Evolutionary conservation across 2,888 invertebrate genomes (phyloP), one percentile per base, ranked within the genome.

Genomic region (Macroteleia sp.): DNA sequence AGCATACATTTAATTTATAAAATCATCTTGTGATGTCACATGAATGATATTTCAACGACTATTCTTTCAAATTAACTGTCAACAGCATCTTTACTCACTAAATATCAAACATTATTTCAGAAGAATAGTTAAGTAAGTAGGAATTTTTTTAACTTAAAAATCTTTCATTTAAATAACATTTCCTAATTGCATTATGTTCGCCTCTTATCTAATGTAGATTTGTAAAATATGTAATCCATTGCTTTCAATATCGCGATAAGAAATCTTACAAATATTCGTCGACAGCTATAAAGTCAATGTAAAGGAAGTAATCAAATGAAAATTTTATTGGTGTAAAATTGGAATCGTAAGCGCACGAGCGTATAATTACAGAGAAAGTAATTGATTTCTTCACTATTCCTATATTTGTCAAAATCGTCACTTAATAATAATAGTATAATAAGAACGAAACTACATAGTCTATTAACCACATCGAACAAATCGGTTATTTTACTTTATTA

Each of bases 291-390:
- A 64, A 70, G 70, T 41, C 44, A 52, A 46, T 19, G 52, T 17
- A 22, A 52, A 64, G 64, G 76, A 76, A 76, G 52, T 70, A 46
- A 70, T 62, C 70, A 64, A 46, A 22, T 36, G 41, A 44, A 44
- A 50, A 22, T 64, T 76, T 70, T 76, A 70, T 59, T 56, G 57
- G 50, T 30, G 64, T 39, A 50, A 69, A 69, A 76, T 69, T 64
- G 64, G 57, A 69, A 50, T 48, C 39, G 42, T 50, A 39, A 17
- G 56, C 52, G 48, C 30, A 41, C 69, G 39, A 70, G 67, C 62
- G 46, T 76, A 57, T 64, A 76, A 76, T 70, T 70, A 46, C 41
- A 70, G 76, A 52, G 64, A 76, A 69, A 70, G 76, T 61, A 76
- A 76, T 70, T 76, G 75, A 64, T 76, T 76, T 76, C 57, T 69